Conservation (phyloP, 1,140 invertebrate genomes). For the Drosophila burlai region DNA sequence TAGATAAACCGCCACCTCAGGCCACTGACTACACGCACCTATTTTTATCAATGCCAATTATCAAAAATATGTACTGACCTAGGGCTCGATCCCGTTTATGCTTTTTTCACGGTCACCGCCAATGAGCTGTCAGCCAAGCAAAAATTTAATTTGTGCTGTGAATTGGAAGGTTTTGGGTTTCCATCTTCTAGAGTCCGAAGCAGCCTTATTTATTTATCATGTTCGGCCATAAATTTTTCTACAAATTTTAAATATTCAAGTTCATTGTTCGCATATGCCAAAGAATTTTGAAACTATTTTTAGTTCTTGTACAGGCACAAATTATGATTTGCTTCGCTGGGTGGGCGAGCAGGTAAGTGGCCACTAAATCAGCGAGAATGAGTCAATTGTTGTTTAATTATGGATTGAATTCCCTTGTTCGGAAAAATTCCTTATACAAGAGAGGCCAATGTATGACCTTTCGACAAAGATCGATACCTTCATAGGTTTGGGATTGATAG, state of each 20-base stretch:
- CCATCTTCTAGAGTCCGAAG: conserved; percentile 4
- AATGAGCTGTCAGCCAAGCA: conserved; percentile 36
- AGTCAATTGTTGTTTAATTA: not conserved
- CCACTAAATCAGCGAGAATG: conserved; percentile 1
- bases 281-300: conserved; percentile 51
- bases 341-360: conserved; percentile 31
- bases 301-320: not conserved
- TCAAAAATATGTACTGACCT: conserved; percentile 49
- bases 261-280: conserved; percentile 58
- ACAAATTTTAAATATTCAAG: conserved; percentile 65
- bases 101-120: conserved; percentile 56
- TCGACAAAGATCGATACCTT: not conserved
- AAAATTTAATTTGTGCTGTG: conserved; percentile 44
- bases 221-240: conserved; percentile 2
- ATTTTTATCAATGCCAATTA: conserved; percentile 65
- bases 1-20: conserved; percentile 16
- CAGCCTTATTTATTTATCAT: conserved; percentile 39
- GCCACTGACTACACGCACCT: conserved; percentile 32
- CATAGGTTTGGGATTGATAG: not conserved
- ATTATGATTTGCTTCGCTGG: conserved; percentile 4
- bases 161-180: conserved; percentile 34
- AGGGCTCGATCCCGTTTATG: conserved; percentile 47
- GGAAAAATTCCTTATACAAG: not conserved
- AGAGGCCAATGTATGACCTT: no score
- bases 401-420: not conserved